Evolutionary conservation across 92 coral and sea anemone genomes (phyloP), one percentile per base, ranked within the genome.

Genomic region (Siderastrea siderea): DNA sequence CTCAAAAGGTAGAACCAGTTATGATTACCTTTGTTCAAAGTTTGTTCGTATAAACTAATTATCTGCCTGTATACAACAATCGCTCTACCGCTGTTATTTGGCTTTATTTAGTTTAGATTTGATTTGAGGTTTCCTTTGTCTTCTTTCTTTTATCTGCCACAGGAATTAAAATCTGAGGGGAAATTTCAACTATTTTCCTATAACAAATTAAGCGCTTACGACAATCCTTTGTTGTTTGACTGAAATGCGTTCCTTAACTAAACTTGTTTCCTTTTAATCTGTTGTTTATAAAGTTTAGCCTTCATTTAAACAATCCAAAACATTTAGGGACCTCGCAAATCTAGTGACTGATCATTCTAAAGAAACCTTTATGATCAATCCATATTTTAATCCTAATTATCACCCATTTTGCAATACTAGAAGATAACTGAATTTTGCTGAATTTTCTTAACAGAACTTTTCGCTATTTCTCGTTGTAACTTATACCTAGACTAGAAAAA

Each of bases 11-110:
- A 55, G 10, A 4, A 55, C 61, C 61, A 55, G 61, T 55, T 4
- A 7, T 55, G 12, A 11, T 55, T 1, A 66, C 26, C 17, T 66
- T 17, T 15, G 38, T 10, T 9, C 12, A 53, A 6, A 19, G 10
- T 54, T 68, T 12, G 38, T 38, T 19, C 50, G 54, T 55, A 15
- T 75, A 54, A 57, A 57, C 80, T 43, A 75, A 75, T 75, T 75
- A 19, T 17, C 38, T 26, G 38, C 38, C 38, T 45, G 44, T 17
- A 9, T 19, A 55, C 61, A 55, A 9, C 8, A 55, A 55, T 4
- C 61, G 61, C 12, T 55, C 61, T 55, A 7, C 12, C 10, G 2
- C 61, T 4, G 61, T 7, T 11, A 2, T 55, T 63, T 10, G 68
- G 44, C 4, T 3, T 1, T 11, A 15, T 19, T 63, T 3, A 15